Base-by-base conservation (phyloP, 2,797 vertebrate genomes). In the Pteronotus mesoamericanus region DNA sequence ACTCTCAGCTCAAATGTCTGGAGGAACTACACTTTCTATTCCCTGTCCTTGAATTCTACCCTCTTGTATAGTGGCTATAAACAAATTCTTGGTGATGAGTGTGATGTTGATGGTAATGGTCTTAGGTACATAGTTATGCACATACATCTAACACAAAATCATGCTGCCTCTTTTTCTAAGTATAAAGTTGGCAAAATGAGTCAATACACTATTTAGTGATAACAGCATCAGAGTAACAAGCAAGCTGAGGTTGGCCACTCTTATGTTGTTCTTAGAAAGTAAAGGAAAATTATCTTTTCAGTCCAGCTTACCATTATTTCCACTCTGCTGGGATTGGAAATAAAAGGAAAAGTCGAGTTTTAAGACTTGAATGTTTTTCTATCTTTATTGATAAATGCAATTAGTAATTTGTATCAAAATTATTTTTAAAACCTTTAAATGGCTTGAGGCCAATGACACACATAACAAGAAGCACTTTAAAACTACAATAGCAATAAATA, bases 281-380 rank as follows among this genome's bases (percentile, higher is more conserved):
- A 95, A 91, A 93, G 83, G 78, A 94, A 95, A 93, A 93, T 87
- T 75, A 86, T 24, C 26, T 95, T 97, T 94, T 53, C 11, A 34
- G 86, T 97, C 82, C 88, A 94, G 77, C 11, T 87, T 57, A 44
- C 74, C 96, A 37, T 48, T 71, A 91, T 93, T 97, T 92, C 53
- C 75, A 87, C 95, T 96, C 93, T 29, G 8, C 19, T 66, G 19
- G 61, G 12, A 46, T 74, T 92, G 48, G 55, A 95, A 95, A 96
- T 92, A 71, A 92, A 97, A 91, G 24, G 16, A 79, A 74, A 74
- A 79, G 16, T 61, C n/a, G 9, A 71, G 48, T 85, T 88, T 79
- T 75, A 95, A 90, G 61, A 74, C 34, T 29, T 44, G 11, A 84
- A 74, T 86, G 66, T 34, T 90, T 78, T 92, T 72, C 26, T 64